Evolutionary conservation across 2,113 vertebrate species (phyloP).

Genomic region (Verasper variegatus): DNA sequence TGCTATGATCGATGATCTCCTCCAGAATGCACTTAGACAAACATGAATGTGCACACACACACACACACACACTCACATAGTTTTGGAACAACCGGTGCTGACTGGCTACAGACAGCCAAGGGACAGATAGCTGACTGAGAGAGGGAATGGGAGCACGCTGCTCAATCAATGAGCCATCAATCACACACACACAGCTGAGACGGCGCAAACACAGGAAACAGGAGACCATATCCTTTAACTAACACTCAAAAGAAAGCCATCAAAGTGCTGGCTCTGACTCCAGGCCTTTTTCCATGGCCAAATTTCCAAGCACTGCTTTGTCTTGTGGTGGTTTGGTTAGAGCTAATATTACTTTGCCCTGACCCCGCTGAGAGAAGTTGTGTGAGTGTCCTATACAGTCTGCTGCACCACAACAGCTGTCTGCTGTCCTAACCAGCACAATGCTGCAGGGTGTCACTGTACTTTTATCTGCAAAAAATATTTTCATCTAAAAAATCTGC

Average conservation of each 20-base stretch:
- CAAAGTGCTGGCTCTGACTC: constrained; percentile 68
- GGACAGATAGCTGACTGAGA: constrained; percentile 65
- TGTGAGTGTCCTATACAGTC: constrained; percentile 24
- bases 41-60: constrained; percentile 43
- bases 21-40: constrained; percentile 57
- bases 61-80: neutral
- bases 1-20: constrained; percentile 63
- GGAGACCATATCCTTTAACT: constrained; percentile 72
- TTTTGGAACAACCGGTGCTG: constrained; percentile 49
- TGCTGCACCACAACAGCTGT: constrained; percentile 34
- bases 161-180: constrained; percentile 75
- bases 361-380: constrained; percentile 52
- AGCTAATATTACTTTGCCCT: constrained; percentile 53
- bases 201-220: constrained; percentile 72
- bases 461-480: neutral
- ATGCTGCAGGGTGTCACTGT: constrained; percentile 29
- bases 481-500: too few species aligned
- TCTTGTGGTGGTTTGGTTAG: constrained; percentile 65
- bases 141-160: constrained; percentile 60
- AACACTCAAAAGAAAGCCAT: constrained; percentile 73
- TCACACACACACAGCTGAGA: constrained; percentile 60
- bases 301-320: constrained; percentile 54
- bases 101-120: constrained; percentile 56
- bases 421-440: constrained; percentile 41
- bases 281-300: constrained; percentile 64